Evolutionary conservation across 2,113 vertebrate species (phyloP), one percentile per base, ranked within the genome.

Genomic region (Cryptomyrus ogoouensis): DNA sequence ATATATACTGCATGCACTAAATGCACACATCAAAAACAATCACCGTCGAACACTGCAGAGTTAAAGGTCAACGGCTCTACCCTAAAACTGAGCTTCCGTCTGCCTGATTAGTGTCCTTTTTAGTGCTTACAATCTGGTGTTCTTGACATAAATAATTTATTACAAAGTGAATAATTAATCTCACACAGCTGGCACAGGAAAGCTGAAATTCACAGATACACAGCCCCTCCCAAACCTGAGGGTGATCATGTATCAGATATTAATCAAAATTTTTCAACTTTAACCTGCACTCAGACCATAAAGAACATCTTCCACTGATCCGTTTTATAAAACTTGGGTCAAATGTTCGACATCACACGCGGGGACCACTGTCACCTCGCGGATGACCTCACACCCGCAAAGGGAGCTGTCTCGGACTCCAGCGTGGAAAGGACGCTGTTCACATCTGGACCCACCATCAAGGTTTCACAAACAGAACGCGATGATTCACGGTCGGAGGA

Each of bases 401-500:
- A 89, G n/a, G 24, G 49, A 77, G 42, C 44, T 2, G 5, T 49
- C 39, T 35, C 17, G 46, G 47, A 58, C 21, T 52, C 44, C 85
- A 77, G 58, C 2, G 4, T 19, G 31, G 42, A 31, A 35, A 42
- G 31, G 56, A 44, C 42, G 46, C 70, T 56, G 86, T 15, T 66
- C 35, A 87, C 49, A 77, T 56, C 89, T 89, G 89, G 89, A 58
- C 74, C 35, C 13, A 39, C 47, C 77, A 7, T 39, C 39, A n/a
- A 17, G 74, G n/a, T n/a, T 84, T 21, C 50, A 84, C 74, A 84
- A 89, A 84, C 24, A 46, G 74, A 91, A 83, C 19, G 31, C 58
- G 90, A 89, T 93, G 92, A 93, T 49, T 93, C 92, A 93, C 6
- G 42, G 15, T 15, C n/a, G 24, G 74, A 91, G 86, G 74, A 91